Evolutionary conservation across 2,113 vertebrate genomes (phyloP), one percentile per base, ranked within the genome.

Genomic region (Oncorhynchus mykiss): DNA sequence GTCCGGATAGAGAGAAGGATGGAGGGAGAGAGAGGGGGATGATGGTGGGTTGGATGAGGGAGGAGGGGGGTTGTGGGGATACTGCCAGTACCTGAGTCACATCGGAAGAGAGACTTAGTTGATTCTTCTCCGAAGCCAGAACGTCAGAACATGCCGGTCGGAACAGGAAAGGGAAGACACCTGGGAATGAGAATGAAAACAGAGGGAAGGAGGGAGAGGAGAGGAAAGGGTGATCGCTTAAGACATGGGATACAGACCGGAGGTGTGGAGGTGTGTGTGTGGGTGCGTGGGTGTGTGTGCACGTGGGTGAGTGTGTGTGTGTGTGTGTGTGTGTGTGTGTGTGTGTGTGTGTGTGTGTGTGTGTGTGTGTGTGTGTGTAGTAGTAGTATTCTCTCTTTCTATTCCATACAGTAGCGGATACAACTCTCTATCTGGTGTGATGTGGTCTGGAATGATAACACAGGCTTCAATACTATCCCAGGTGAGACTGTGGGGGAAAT

Each of bases 1-100:
- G 22, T 31, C 29, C 11, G 25, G 57, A 62, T 20, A 45, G 20
- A 60, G 49, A 67, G 39, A 20, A 11, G 6, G 22, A 65, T 7
- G 16, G n/a, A 57, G 69, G 24, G 16, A 54, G 64, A 22, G 29
- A 62, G 51, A 25, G 29, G 45, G 4, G 59, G 34, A 16, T 34
- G 27, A 9, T 54, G 34, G 72, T 25, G 59, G n/a, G 34, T 18
- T 48, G 22, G 48, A 48, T 5, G 20, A 59, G 31, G 1, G 49
- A 45, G 22, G 48, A 48, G 12, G 25, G 54, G 31, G 1, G 49
- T 73, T 67, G 49, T 13, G 16, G 45, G 67, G 72, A 72, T 57
- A n/a, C 62, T 62, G 29, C 4, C n/a, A 16, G n/a, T 72, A 72
- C 76, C 76, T 78, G 76, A 78, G 65, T 73, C 64, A 73, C 6